Conservation (phyloP, 2,797 vertebrate genomes). For the Hydrolagus colliei region DNA sequence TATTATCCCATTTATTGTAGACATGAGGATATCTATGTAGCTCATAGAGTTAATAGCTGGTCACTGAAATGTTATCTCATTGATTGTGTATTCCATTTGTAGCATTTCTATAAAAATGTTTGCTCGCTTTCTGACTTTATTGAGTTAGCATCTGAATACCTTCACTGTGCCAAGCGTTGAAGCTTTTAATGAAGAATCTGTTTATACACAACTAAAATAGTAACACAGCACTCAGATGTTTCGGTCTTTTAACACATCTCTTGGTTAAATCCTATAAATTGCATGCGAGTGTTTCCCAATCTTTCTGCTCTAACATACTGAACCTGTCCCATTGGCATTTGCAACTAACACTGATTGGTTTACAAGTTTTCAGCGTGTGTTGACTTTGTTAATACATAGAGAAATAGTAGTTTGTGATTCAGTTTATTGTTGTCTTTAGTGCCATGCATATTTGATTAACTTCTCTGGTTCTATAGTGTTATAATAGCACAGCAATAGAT, state of each 20-base stretch:
- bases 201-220: not conserved
- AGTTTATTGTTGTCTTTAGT: conserved; percentile 2
- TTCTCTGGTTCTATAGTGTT: not conserved
- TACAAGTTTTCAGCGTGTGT: conserved; percentile 19
- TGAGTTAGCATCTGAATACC: not conserved
- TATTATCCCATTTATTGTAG: not conserved
- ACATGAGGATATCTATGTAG: no score
- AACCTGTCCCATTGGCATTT: not conserved
- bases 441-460: conserved; percentile 1
- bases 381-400: not conserved
- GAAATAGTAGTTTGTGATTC: not conserved
- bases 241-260: not conserved
- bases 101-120: not conserved
- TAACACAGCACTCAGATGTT: conserved; percentile 16
- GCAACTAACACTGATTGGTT: conserved; percentile 8
- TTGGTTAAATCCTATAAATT: not conserved
- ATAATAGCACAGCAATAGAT: not conserved
- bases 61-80: not conserved
- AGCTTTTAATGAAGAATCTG: not conserved
- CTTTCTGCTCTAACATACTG: not conserved
- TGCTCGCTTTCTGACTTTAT: not conserved
- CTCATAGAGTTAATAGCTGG: not conserved
- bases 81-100: not conserved
- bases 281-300: conserved; percentile 19
- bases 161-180: not conserved